phyloP scores from a whole-genome alignment of 2,797 vertebrate genomes.

The Lacerta agilis region DNA sequence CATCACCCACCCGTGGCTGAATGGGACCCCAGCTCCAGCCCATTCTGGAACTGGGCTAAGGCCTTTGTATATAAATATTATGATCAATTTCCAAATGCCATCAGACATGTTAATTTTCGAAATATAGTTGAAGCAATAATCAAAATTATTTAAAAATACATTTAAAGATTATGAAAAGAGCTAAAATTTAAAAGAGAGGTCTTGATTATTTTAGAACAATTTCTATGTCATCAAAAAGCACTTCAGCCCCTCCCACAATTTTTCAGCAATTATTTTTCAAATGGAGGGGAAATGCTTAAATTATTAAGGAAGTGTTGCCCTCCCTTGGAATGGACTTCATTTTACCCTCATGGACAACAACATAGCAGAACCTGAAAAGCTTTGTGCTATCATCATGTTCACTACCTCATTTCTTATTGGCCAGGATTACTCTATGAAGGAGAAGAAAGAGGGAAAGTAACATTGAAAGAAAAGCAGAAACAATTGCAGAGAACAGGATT shows the following conservation, averaged over 20 bases:
- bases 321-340: neutral
- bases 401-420: neutral
- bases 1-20: neutral
- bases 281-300: neutral
- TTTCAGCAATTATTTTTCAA: neutral
- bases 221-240: neutral
- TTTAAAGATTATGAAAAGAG: neutral
- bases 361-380: neutral
- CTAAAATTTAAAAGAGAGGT: neutral
- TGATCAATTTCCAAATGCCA: neutral
- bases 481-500: neutral
- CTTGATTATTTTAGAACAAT: neutral
- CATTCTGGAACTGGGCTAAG: neutral
- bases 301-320: neutral
- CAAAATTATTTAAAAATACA: neutral
- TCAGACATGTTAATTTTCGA: neutral
- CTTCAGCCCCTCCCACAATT: neutral
- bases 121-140: neutral
- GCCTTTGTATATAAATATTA: neutral
- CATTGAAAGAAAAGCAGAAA: neutral
- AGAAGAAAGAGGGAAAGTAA: neutral
- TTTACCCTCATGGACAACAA: neutral
- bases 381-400: neutral
- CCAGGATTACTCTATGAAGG: neutral
- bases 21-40: neutral